A percentile compares a stretch with the other conserved stretches of the same genome.
Conservation (phyloP, 2,888 invertebrate genomes). For the Cheilosia vernalis region DNA sequence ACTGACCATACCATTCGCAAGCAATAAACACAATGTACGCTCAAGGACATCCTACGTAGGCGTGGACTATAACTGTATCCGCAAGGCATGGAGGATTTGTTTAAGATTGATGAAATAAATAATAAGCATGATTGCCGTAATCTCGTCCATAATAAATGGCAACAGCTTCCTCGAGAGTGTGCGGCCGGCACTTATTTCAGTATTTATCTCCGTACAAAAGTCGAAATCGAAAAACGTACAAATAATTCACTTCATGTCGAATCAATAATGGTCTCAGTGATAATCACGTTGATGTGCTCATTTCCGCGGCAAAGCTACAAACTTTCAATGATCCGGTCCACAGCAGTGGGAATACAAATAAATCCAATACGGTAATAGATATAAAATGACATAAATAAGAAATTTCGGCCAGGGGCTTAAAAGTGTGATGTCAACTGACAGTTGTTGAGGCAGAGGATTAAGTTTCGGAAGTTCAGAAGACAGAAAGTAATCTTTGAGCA, state of each 20-base stretch:
- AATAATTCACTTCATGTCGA: slow-evolving; percentile 8
- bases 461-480: slow-evolving; percentile 30
- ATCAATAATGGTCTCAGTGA: slow-evolving; percentile 45
- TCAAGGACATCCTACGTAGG: not conserved
- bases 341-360: slow-evolving; percentile 13
- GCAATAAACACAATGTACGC: slow-evolving; percentile 14
- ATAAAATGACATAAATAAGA: slow-evolving; percentile 35
- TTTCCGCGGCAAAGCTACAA: slow-evolving; percentile 47
- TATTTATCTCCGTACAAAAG: not conserved
- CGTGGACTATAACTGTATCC: not conserved
- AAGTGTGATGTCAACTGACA: slow-evolving; percentile 33
- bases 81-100: slow-evolving; percentile 6
- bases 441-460: slow-evolving; percentile 41
- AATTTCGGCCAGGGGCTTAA: slow-evolving; percentile 12
- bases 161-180: not conserved
- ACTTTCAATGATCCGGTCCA: not conserved
- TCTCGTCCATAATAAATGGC: slow-evolving; percentile 34
- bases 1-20: slow-evolving; percentile 17
- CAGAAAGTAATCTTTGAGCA: slow-evolving; percentile 42
- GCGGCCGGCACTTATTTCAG: not conserved
- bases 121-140: slow-evolving; percentile 4
- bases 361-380: slow-evolving; percentile 28
- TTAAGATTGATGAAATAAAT: slow-evolving; percentile 41
- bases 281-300: slow-evolving; percentile 48
- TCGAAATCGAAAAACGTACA: slow-evolving; percentile 3